A percentile compares a stretch with the other conserved stretches of the same genome.
phyloP scores from a whole-genome alignment of 2,113 vertebrate genomes.

The Coreoperca whiteheadi region DNA sequence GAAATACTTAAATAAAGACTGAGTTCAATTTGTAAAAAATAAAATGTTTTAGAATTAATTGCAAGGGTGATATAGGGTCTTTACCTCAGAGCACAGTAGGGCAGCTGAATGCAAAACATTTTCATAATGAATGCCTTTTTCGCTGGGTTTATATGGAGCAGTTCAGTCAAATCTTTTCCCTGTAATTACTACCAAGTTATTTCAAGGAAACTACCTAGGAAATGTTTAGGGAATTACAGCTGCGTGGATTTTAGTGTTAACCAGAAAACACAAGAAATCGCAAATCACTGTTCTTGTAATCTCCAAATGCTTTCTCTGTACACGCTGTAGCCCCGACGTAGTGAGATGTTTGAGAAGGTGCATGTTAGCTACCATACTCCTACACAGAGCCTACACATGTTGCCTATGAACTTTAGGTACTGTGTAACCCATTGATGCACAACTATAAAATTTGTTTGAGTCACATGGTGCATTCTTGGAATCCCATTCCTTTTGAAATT shows the following conservation, averaged over 20 bases:
- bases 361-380: neutral
- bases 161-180: neutral
- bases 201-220: neutral
- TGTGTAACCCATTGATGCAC: neutral
- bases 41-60: neutral
- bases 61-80: neutral
- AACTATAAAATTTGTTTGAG: neutral
- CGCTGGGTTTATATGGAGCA: too few relatives aligned
- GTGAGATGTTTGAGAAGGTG: neutral
- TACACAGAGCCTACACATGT: neutral
- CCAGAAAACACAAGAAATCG: neutral
- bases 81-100: neutral
- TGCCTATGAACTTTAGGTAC: neutral
- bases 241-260: neutral
- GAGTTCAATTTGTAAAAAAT: constrained; percentile 1
- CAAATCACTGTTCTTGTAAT: neutral
- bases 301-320: neutral
- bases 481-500: neutral
- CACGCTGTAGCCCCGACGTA: neutral
- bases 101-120: neutral
- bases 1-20: neutral
- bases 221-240: neutral
- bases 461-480: constrained; percentile 17
- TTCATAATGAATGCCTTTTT: neutral
- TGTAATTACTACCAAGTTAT: neutral